A percentile compares a stretch with the other conserved stretches of the same genome.
Evolutionary conservation across 30 jellyfish, hydroid and myxozoan genomes (phyloP).

Genomic region (Pelagia noctiluca): DNA sequence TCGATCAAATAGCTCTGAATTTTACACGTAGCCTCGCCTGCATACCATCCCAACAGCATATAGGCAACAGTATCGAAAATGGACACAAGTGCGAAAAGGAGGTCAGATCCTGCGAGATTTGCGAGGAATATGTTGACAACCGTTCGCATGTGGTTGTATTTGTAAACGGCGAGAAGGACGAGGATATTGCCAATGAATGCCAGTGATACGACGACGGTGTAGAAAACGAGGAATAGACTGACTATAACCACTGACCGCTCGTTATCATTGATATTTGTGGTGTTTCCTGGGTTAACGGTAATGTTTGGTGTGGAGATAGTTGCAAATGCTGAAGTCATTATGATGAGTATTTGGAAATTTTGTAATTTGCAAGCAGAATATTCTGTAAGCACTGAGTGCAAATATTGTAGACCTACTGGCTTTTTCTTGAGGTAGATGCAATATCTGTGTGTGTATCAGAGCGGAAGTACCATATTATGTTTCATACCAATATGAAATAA

Average conservation of each 20-base stretch:
- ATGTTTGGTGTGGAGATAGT: slow-evolving; percentile 5
- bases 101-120: slow-evolving; percentile 84
- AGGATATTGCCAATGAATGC: slow-evolving; percentile 80
- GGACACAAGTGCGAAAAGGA: slow-evolving; percentile 73
- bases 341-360: no score
- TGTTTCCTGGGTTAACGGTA: slow-evolving; percentile 1
- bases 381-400: no score
- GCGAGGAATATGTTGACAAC: slow-evolving; percentile 83
- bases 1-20: slow-evolving; percentile 84
- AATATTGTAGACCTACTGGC: no score
- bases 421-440: no score
- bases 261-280: neutral
- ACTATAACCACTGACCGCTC: slow-evolving; percentile 58
- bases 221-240: slow-evolving; percentile 38
- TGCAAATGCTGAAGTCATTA: neutral
- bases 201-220: slow-evolving; percentile 55
- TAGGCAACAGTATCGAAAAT: slow-evolving; percentile 79
- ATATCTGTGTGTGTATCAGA: no score
- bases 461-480: no score
- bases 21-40: slow-evolving; percentile 83
- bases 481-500: no score
- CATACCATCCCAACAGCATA: slow-evolving; percentile 72
- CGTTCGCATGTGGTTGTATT: slow-evolving; percentile 73
- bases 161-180: slow-evolving; percentile 67
- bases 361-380: no score